Percentiles rank a stretch among this genome's conserved stretches.
Conservation (phyloP, 2,797 vertebrate species). For the Poecilia wingei region DNA sequence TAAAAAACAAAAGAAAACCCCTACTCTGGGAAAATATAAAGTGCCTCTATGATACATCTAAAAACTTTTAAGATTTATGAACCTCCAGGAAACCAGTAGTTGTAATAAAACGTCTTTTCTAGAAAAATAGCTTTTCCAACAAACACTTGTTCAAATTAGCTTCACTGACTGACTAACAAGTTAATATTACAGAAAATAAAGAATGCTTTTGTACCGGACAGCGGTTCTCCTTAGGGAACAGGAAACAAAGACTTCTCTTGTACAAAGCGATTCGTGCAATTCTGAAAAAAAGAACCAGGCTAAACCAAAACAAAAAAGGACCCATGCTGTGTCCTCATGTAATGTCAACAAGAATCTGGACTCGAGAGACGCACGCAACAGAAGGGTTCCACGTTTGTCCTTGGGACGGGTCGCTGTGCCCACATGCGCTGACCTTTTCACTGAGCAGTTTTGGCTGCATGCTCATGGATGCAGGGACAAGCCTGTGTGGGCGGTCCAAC, state of each 20-base stretch:
- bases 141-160: neutral
- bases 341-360: conserved; percentile 10
- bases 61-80: neutral
- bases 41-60: neutral
- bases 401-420: conserved; percentile 53
- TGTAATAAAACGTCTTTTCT: neutral
- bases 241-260: neutral
- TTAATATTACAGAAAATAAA: conserved; percentile 1
- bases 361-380: conserved; percentile 1
- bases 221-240: neutral
- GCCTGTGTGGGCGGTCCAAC: conserved; percentile 47
- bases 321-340: conserved; percentile 1
- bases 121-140: neutral
- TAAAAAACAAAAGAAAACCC: neutral
- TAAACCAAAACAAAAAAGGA: conserved; percentile 21
- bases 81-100: neutral
- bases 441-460: conserved; percentile 43
- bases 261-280: neutral
- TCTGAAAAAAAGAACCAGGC: neutral
- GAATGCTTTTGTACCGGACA: neutral
- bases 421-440: conserved; percentile 51
- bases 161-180: neutral
- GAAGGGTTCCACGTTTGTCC: conserved; percentile 37
- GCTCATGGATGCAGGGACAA: conserved; percentile 24
- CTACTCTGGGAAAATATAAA: neutral